Base-by-base conservation (phyloP, 1,140 invertebrate genomes). In the Plutomurus gul region DNA sequence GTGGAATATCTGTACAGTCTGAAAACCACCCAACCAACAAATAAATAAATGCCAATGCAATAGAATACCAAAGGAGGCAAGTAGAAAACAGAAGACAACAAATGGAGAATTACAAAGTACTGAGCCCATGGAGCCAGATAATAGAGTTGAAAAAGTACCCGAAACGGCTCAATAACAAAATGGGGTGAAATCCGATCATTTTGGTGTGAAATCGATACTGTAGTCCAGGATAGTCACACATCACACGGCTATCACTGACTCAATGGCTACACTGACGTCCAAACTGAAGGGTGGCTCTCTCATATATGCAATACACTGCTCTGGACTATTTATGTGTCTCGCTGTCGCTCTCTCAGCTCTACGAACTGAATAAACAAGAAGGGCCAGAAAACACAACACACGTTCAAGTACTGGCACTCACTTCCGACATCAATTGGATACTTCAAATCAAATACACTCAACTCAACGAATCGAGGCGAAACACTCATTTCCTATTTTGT, bases 161-260 rank as follows among this genome's bases (percentile, higher is more conserved):
- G 39, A 72, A 72, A 72, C 39, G 36, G 36, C 36, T 40, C 36
- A 22, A 40, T 16, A 25, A 13, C 36, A 43, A 72, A 40, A 72
- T 72, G 70, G 70, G 70, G 70, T 72, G 70, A 72, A 72, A 72
- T 72, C 36, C 39, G 70, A 72, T 72, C 70, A 43, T 39, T 72
- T 72, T 72, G 47, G n/a, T 72, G 70, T 72, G 70, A 72, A 72
- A 72, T 72, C 70, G 70, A 72, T 72, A 72, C 70, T 43, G 13
- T 65, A 33, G 56, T 65, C 56, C 30, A 33, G 36, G 56, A 65
- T 65, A 33, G 56, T 33, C 56, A 33, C 56, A 27, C 56, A 65
- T 65, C 25, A 65, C 56, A 65, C 56, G 56, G 27, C 30, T 65
- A 65, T 65, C 56, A 36, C 56, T 65, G 27, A 33, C 56, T 65